Evolutionary conservation across 1,140 invertebrate species (phyloP), one percentile per base, ranked within the genome.

Genomic region (Rhagoletis zephyria): DNA sequence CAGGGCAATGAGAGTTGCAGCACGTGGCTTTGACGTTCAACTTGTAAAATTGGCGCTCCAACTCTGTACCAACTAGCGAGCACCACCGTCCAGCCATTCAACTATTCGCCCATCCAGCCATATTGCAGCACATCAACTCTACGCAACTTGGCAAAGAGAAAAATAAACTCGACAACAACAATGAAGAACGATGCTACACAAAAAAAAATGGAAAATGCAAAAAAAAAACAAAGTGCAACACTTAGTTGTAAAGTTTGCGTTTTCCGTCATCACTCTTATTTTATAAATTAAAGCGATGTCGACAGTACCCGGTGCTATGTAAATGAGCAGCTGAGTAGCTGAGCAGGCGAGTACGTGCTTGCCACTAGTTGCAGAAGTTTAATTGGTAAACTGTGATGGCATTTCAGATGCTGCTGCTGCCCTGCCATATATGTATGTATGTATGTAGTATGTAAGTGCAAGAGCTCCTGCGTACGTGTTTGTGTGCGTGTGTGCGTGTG

Each of bases 271-370:
- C 74, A 81, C 45, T 81, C 74, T 81, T 81, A 81, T 81, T 81
- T 81, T 81, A 56, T 81, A 81, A 81, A 81, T 81, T 81, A 81
- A 56, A 81, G 42, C 56, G 74, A 51, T 81, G 74, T 81, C 74
- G 51, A 56, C 51, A 48, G 74, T 56, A 77, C 48, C 48, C 16
- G 19, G 19, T 56, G 74, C 74, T 59, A 81, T 81, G 74, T 56
- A 81, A 81, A 81, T 81, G 74, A 81, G 74, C 74, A 81, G 74
- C 42, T 30, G 30, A 30, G 74, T 19, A 81, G 56, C 51, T 81
- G 74, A 81, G 74, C 74, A 81, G 74, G 14, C 16, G 51, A 81
- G 74, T 81, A 81, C 74, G 48, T 81, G 74, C 48, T 12, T 42
- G 7, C 74, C 6, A 81, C 48, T 56, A 81, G 74, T 81, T 81